These are phyloP conservation scores for Gallinago nigripennis DNA, from an alignment of 2,797 vertebrate genomes.

Conservation along the genomic window DNA sequence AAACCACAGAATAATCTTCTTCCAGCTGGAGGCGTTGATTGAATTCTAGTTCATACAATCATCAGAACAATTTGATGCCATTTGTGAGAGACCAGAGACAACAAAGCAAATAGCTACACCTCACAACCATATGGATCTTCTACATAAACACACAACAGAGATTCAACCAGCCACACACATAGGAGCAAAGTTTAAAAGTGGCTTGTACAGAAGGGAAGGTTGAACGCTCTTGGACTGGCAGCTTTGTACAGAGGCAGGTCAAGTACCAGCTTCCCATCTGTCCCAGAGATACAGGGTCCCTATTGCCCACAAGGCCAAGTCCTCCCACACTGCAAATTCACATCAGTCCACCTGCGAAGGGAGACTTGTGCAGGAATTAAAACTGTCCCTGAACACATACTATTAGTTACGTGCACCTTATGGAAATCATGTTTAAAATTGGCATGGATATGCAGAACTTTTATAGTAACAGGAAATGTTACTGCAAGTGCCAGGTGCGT, in stretches of 20 bases:
- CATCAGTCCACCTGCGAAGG: not conserved
- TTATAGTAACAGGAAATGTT: slow-evolving; percentile 49
- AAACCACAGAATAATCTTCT: not conserved
- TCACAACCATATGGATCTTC: not conserved
- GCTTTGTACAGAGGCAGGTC: not conserved
- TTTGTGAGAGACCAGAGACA: not conserved
- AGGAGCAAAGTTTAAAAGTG: not conserved
- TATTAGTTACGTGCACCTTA: not conserved
- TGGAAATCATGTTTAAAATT: slow-evolving; percentile 43
- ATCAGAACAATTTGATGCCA: not conserved
- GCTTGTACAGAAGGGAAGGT: not conserved
- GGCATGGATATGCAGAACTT: slow-evolving; percentile 4
- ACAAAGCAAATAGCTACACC: not conserved
- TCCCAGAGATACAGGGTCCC: not conserved
- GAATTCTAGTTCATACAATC: not conserved
- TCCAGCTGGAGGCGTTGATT: not conserved
- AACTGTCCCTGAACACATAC: not conserved
- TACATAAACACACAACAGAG: not conserved
- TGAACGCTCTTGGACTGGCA: not conserved
- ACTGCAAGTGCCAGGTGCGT: slow-evolving; percentile 36
- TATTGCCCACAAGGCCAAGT: not conserved
- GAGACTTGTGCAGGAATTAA: not conserved
- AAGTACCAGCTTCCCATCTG: not conserved
- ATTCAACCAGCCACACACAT: not conserved
- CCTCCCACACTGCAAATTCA: not conserved